A percentile compares a stretch with the other conserved stretches of the same genome.
Conservation (phyloP, 2,113 vertebrate species). For the Mus spicilegus region DNA sequence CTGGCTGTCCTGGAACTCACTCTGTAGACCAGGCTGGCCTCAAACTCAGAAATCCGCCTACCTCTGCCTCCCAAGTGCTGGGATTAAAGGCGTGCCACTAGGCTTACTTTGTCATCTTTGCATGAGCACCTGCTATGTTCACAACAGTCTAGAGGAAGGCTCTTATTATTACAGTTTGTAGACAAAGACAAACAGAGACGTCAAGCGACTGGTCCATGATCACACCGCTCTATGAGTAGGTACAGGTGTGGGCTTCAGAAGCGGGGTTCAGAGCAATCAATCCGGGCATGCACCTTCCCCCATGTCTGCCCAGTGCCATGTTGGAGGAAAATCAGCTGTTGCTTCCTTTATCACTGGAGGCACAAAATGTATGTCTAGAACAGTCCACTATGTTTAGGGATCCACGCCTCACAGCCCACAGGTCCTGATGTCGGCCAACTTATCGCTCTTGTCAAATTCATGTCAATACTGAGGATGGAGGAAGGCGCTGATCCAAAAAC, state of each 20-base stretch:
- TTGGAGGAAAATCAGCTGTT: not conserved
- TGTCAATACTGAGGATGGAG: not conserved
- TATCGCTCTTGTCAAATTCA: no score
- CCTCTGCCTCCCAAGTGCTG: no score
- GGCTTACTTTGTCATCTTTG: not conserved
- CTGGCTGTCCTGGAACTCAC: no score
- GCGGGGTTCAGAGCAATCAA: not conserved
- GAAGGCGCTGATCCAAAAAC: no score
- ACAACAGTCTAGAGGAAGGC: not conserved
- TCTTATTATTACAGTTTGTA: not conserved
- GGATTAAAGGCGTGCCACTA: no score
- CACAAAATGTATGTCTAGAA: not conserved
- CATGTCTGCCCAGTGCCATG: not conserved
- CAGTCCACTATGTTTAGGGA: not conserved
- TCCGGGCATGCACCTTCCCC: rapidly evolving
- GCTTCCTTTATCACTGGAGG: not conserved
- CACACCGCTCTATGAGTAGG: not conserved
- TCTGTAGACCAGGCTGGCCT: no score
- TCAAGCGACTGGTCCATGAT: not conserved
- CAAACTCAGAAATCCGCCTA: no score
- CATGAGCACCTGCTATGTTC: not conserved
- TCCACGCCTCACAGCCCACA: no score
- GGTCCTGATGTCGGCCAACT: no score
- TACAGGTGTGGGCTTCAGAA: not conserved
- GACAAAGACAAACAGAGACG: not conserved